Conservation (phyloP, 2,888 invertebrate genomes). For the Eulithis prunata region DNA sequence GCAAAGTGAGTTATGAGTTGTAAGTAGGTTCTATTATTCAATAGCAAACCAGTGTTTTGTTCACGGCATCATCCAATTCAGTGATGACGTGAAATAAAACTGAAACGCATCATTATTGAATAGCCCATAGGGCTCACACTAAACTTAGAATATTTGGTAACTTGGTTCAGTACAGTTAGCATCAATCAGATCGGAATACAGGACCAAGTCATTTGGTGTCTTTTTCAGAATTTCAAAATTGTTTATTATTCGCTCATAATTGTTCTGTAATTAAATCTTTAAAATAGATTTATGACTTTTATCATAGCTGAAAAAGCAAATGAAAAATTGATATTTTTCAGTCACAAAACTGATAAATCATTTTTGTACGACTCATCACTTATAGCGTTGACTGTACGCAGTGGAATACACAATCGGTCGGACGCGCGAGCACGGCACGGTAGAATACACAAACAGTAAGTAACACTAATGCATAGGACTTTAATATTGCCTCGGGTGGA, state of each 20-base stretch:
- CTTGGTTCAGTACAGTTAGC: no score
- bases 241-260: no score
- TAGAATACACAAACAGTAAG: conserved; percentile 11
- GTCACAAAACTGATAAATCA: no score
- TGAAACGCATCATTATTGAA: conserved; percentile 5
- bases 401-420: not conserved
- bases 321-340: no score
- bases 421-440: not conserved
- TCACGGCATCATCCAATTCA: conserved; percentile 14
- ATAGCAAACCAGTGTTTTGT: conserved; percentile 12
- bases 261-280: no score
- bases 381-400: not conserved
- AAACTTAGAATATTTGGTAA: conserved; percentile 13
- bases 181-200: no score
- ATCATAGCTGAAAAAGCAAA: no score
- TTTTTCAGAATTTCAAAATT: no score
- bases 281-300: no score
- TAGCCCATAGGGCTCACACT: not conserved
- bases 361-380: no score
- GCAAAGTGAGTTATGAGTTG: not conserved
- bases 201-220: no score
- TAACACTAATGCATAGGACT: conserved; percentile 17
- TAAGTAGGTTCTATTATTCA: conserved; percentile 4
- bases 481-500: conserved; percentile 9
- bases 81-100: conserved; percentile 10